Conservation (phyloP, 2,888 invertebrate species). For the Villa cingulata region DNA sequence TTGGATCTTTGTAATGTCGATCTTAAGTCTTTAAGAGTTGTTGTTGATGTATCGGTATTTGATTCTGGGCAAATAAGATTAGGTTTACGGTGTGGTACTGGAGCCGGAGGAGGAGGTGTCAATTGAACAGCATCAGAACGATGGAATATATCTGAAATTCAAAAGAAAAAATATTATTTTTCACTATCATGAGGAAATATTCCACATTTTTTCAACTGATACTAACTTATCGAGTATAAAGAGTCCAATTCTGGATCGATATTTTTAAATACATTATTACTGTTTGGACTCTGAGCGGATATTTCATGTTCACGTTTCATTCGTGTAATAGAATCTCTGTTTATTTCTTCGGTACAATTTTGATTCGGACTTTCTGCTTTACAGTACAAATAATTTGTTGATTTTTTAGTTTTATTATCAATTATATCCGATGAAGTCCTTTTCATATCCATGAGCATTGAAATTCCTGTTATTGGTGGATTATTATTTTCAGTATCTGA, state of each 20-base stretch:
- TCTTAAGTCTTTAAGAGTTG: conserved; percentile 50
- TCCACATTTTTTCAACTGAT: no score
- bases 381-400: conserved; percentile 15
- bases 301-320: conserved; percentile 22
- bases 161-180: neutral
- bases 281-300: conserved; percentile 30
- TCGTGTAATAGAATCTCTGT: conserved; percentile 16
- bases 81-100: conserved; percentile 55
- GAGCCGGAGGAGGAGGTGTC: conserved; percentile 62
- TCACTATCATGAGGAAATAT: neutral
- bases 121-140: conserved; percentile 37
- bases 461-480: conserved; percentile 39
- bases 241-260: conserved; percentile 52
- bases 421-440: conserved; percentile 26
- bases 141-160: conserved; percentile 28
- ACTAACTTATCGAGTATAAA: conserved; percentile 55
- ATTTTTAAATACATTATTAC: conserved; percentile 35
- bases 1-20: conserved; percentile 10
- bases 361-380: conserved; percentile 21
- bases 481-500: conserved; percentile 87
- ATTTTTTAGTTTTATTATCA: conserved; percentile 8
- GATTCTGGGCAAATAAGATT: conserved; percentile 20
- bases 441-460: conserved; percentile 29
- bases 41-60: conserved; percentile 20
- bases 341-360: conserved; percentile 12